These are phyloP conservation scores for Ploceus nigricollis DNA, from an alignment of 2,113 vertebrate genomes.

Conservation along the genomic window DNA sequence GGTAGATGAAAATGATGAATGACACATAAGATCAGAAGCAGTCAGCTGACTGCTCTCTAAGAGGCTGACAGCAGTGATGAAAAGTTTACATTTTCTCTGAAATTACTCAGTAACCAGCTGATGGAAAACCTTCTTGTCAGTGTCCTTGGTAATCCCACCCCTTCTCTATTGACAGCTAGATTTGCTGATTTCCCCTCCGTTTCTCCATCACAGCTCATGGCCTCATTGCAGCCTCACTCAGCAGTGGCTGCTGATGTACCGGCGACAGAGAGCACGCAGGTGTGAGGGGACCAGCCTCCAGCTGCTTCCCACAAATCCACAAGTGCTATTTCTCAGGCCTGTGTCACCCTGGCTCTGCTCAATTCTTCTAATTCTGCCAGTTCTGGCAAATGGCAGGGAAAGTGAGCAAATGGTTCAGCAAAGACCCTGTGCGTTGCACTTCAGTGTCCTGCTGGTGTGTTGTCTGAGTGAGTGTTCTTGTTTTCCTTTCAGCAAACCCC, in stretches of 20 bases:
- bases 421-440: neutral
- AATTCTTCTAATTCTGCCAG: neutral
- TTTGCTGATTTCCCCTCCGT: neutral
- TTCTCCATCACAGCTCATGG: neutral
- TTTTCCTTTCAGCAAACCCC: slow-evolving; percentile 78
- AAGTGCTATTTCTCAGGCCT: neutral
- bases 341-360: neutral
- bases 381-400: neutral
- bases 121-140: neutral
- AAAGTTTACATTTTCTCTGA: neutral
- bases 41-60: neutral
- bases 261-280: rapidly evolving
- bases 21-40: neutral
- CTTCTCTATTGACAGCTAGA: neutral
- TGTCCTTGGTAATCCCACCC: neutral
- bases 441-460: neutral
- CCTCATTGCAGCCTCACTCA: neutral
- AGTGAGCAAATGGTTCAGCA: neutral
- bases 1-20: neutral
- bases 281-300: neutral
- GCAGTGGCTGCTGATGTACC: neutral
- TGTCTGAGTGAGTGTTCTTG: neutral
- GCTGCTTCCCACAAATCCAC: neutral
- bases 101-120: neutral
- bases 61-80: neutral